Conservation (phyloP, 2,797 vertebrate species). For the Clarias laeviceps region DNA sequence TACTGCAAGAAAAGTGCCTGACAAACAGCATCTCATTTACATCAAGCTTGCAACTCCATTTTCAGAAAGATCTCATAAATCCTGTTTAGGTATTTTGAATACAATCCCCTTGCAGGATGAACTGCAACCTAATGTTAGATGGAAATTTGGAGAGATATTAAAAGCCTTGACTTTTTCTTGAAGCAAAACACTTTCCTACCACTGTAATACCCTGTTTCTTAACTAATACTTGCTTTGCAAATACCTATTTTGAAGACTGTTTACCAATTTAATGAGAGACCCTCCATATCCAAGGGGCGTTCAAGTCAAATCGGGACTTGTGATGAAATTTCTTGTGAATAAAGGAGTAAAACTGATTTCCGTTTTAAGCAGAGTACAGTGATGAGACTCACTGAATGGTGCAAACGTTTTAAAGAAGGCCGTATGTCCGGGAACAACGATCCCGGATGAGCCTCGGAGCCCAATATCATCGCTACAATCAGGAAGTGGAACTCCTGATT, state of each 20-base stretch:
- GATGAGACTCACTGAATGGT: no score
- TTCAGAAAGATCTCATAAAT: not conserved
- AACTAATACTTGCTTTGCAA: not conserved
- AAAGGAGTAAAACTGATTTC: no score
- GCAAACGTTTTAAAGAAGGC: no score
- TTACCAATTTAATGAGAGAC: not conserved
- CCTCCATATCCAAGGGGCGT: not conserved
- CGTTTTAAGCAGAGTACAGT: no score
- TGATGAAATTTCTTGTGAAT: no score
- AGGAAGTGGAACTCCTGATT: no score
- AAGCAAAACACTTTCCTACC: not conserved
- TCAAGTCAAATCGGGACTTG: no score
- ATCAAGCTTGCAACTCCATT: conserved; percentile 52
- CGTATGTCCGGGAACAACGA: no score
- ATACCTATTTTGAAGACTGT: not conserved
- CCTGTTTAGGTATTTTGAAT: not conserved
- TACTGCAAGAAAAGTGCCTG: conserved; percentile 73
- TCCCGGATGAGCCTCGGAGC: no score
- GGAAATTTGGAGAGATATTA: not conserved
- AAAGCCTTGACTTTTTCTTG: not conserved
- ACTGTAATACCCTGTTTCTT: not conserved
- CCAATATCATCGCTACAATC: no score
- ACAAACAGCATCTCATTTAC: conserved; percentile 67
- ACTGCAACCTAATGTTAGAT: not conserved
- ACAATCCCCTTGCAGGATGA: not conserved